Evolutionary conservation across 2,113 vertebrate genomes (phyloP).

Genomic region (Chloropsis hardwickii): DNA sequence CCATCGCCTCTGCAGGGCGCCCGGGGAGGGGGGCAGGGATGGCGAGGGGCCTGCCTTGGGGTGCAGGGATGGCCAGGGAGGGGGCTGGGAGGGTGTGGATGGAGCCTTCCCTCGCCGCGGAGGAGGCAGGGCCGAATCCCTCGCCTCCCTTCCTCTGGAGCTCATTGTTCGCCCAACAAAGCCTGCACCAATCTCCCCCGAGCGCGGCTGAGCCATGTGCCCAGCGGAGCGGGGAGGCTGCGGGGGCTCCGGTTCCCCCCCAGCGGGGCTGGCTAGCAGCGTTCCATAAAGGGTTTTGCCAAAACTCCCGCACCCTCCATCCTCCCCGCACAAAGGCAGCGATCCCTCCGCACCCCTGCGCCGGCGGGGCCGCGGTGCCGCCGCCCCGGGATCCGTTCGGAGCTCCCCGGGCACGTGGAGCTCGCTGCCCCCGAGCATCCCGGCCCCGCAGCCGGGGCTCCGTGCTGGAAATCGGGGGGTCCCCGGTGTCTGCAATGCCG

Average conservation of each 20-base stretch:
- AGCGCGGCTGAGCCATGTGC: not conserved
- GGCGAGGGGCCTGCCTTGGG: not conserved
- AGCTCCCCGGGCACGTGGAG: not conserved
- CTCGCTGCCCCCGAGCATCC: not conserved
- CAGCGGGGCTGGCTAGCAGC: not conserved
- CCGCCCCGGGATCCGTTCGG: rapidly evolving
- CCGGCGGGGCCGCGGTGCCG: not conserved
- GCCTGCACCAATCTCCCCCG: not conserved
- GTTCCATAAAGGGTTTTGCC: not conserved
- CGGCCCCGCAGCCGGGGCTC: too few relatives aligned
- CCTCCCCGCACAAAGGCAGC: not conserved
- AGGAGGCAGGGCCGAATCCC: not conserved
- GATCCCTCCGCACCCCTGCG: too few relatives aligned
- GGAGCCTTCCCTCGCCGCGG: not conserved
- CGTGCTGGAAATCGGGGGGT: too few relatives aligned
- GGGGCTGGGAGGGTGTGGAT: not conserved
- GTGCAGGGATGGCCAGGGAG: not conserved
- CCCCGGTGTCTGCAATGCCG: too few relatives aligned
- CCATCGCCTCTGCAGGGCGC: not conserved
- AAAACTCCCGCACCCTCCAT: not conserved
- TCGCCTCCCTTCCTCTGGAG: not conserved
- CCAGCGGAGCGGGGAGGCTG: not conserved
- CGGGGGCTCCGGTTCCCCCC: not conserved
- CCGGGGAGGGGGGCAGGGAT: not conserved
- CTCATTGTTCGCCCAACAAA: conserved; percentile 59